A percentile compares a stretch with the other conserved stretches of the same genome.
Conservation (phyloP, 2,797 vertebrate genomes). For the Catostomus latipinnis region DNA sequence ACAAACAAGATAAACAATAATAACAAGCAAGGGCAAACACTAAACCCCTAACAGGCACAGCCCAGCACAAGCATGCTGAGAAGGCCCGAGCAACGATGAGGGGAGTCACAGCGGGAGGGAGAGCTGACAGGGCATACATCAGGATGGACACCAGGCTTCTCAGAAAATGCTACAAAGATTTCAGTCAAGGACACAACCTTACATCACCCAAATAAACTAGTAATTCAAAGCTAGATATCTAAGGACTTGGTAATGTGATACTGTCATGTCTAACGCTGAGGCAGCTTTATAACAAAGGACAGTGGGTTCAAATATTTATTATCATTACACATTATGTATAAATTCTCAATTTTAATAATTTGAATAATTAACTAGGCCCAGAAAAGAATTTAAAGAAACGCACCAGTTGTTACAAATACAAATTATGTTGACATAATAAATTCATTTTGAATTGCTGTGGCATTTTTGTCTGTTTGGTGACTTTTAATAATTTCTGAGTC, state of each 20-base stretch:
- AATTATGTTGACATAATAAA: too few species aligned
- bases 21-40: conserved; percentile 76
- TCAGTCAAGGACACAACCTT: conserved; percentile 32
- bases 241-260: conserved; percentile 1
- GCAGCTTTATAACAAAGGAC: conserved; percentile 2
- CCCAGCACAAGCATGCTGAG: conserved; percentile 64
- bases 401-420: too few species aligned
- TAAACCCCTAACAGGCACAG: conserved; percentile 53
- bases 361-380: too few species aligned
- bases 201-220: conserved; percentile 37
- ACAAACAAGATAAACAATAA: conserved; percentile 85
- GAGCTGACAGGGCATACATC: conserved; percentile 38
- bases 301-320: conserved; percentile 31
- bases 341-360: too few species aligned
- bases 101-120: conserved; percentile 49
- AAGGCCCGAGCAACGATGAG: conserved; percentile 73
- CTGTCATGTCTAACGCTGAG: conserved; percentile 13
- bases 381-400: too few species aligned
- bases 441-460: too few species aligned
- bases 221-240: conserved; percentile 34
- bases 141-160: conserved; percentile 29
- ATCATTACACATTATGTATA: conserved; percentile 4
- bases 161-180: conserved; percentile 27
- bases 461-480: too few species aligned
- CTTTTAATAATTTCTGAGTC: background rate